Conservation (phyloP, 1,140 invertebrate genomes). For the Drosophila guanche region DNA sequence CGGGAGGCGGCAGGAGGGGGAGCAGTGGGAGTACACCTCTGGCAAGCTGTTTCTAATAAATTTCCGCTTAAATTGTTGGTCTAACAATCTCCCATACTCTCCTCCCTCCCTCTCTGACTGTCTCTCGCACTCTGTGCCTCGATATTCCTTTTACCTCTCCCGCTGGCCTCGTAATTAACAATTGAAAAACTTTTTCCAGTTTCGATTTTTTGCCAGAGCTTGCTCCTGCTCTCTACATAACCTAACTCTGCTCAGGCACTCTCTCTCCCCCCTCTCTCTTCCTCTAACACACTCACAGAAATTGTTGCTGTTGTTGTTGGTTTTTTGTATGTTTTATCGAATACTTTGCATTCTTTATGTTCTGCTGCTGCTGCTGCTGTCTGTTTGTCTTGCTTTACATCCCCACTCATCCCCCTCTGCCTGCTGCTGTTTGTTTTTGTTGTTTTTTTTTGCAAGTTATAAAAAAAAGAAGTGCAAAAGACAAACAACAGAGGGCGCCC, state of each 20-base stretch:
- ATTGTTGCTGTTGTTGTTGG: slow-evolving; percentile 13
- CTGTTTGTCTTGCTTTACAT: slow-evolving; percentile 16
- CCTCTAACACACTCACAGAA: no score
- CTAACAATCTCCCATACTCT: slow-evolving; percentile 50
- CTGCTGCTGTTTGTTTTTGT: slow-evolving; percentile 35
- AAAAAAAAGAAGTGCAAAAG: slow-evolving; percentile 68
- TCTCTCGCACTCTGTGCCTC: background rate
- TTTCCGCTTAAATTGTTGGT: slow-evolving; percentile 77
- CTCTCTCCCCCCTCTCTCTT: no score
- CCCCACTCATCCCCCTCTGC: background rate
- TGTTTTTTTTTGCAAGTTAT: slow-evolving; percentile 27
- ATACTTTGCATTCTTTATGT: slow-evolving; percentile 61
- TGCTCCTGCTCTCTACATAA: no score
- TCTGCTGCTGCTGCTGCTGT: slow-evolving; percentile 24
- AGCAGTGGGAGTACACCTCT: slow-evolving; percentile 43
- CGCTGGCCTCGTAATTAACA: slow-evolving; percentile 67
- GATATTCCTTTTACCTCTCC: slow-evolving; percentile 9
- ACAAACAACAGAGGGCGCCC: slow-evolving; percentile 59
- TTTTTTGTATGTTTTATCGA: slow-evolving; percentile 34
- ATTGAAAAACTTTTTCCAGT: slow-evolving; percentile 59
- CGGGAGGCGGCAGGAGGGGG: background rate
- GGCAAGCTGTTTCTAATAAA: slow-evolving; percentile 75
- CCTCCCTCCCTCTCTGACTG: background rate
- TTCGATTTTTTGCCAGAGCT: slow-evolving; percentile 25
- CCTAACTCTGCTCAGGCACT: no score